Percentiles rank a stretch among this genome's conserved stretches.
Conservation (phyloP, 2,113 vertebrate species). For the Apteryx owenii region DNA sequence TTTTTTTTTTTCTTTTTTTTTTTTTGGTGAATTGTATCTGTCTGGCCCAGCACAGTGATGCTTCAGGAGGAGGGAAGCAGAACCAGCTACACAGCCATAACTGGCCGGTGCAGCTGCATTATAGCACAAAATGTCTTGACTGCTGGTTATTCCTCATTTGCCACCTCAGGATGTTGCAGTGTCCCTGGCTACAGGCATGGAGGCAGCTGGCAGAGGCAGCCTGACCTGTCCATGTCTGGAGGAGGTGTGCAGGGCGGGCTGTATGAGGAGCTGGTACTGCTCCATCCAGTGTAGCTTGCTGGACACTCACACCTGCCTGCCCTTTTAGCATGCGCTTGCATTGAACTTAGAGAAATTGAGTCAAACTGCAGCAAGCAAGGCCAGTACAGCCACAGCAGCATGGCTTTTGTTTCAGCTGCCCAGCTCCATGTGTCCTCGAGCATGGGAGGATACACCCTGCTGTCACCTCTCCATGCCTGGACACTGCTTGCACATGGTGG, state of each 20-base stretch:
- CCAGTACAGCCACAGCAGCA: not conserved
- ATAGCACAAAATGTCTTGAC: not conserved
- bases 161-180: rapidly evolving
- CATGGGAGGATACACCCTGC: not conserved
- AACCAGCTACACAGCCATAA: not conserved
- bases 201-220: not conserved
- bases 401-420: not conserved
- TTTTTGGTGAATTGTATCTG: too few relatives aligned
- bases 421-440: not conserved
- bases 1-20: too few relatives aligned
- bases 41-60: too few relatives aligned
- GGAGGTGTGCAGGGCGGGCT: not conserved
- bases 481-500: not conserved
- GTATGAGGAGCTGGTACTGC: not conserved
- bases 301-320: not conserved
- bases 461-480: rapidly evolving
- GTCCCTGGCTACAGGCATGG: not conserved
- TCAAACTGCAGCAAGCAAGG: not conserved
- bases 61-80: not conserved
- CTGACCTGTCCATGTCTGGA: not conserved
- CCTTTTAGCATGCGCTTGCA: not conserved
- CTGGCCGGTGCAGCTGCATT: not conserved
- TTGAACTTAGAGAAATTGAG: not conserved
- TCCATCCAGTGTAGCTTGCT: rapidly evolving
- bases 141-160: not conserved